Evolutionary conservation across 2,888 invertebrate species (phyloP), one percentile per base, ranked within the genome.

Genomic region (Myopa tessellatipennis): DNA sequence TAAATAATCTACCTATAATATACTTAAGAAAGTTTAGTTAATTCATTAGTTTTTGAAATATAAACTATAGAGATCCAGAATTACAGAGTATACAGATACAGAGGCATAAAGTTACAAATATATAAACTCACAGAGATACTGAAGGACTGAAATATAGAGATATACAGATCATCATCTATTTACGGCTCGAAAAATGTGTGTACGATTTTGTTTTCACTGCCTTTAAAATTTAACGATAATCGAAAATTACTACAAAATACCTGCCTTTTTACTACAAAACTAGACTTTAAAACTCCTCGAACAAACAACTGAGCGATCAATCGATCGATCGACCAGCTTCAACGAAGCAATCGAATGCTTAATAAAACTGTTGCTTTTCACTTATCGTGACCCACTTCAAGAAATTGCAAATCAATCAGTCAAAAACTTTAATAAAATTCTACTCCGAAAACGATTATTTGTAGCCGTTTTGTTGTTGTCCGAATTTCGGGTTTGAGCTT

Each of bases 371-470:
- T 74, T 69, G 69, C 75, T 69, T 65, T 74, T 74, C 63, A 68
- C 68, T 55, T 74, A 52, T 74, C 74, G 61, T 76, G 76, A 70
- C 76, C 76, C 70, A 76, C 45, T 76, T 76, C 60, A 50, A 70
- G 61, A 69, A 70, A 60, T 63, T 76, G 70, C 69, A 76, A 76
- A 76, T 70, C 76, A 69, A 70, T 76, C 69, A 70, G 76, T 60
- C 40, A 50, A 74, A 74, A 74, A 63, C 34, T 73, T 74, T 63
- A 74, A 74, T 58, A 67, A 55, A 40, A 65, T 38, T n/a, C 36
- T 38, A 60, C 52, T 45, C 14, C 45, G 40, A 58, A 55, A 74
- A n/a, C 38, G 61, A 74, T 74, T 65, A 74, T 74, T 67, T 63
- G 6, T 14, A 10, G 38, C 38, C 36, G 12, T 74, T 52, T 55